These are phyloP conservation scores for Lutjanus campechanus DNA, from an alignment of 2,797 vertebrate genomes.

Conservation along the genomic window DNA sequence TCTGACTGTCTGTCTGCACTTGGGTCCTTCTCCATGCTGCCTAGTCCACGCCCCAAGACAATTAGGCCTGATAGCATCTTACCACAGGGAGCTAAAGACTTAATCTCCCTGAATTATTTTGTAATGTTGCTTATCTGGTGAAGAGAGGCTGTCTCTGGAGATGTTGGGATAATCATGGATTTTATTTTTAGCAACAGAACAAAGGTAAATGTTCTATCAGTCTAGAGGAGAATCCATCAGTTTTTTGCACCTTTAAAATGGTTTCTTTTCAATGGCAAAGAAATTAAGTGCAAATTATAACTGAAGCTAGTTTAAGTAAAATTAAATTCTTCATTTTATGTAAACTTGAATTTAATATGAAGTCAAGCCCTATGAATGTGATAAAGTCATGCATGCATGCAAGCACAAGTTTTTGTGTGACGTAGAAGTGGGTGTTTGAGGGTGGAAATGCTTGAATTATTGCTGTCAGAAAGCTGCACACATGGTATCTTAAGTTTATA, in stretches of 20 bases:
- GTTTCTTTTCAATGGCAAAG: not conserved
- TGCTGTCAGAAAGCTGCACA: slow-evolving; percentile 11
- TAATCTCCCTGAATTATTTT: too few species aligned
- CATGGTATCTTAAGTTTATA: slow-evolving; percentile 17
- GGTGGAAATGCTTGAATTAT: slow-evolving; percentile 16
- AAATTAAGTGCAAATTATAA: not conserved
- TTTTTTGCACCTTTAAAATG: not conserved
- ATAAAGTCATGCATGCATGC: not conserved
- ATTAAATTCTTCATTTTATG: not conserved
- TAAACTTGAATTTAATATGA: not conserved
- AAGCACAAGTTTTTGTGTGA: not conserved
- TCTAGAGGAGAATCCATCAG: not conserved
- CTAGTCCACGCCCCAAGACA: too few species aligned
- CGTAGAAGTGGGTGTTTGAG: not conserved
- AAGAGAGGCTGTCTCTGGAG: too few species aligned
- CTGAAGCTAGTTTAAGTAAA: not conserved
- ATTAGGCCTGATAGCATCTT: too few species aligned
- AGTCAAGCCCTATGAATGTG: not conserved
- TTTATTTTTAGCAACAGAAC: slow-evolving; percentile 2
- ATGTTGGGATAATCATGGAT: too few species aligned
- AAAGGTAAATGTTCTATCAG: not conserved
- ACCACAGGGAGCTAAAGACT: too few species aligned
- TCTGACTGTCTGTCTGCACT: too few species aligned
- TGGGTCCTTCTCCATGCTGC: too few species aligned
- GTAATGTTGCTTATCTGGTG: too few species aligned